phyloP scores from a whole-genome alignment of 2,888 invertebrate species.

The Macrosoma leucophasiata region DNA sequence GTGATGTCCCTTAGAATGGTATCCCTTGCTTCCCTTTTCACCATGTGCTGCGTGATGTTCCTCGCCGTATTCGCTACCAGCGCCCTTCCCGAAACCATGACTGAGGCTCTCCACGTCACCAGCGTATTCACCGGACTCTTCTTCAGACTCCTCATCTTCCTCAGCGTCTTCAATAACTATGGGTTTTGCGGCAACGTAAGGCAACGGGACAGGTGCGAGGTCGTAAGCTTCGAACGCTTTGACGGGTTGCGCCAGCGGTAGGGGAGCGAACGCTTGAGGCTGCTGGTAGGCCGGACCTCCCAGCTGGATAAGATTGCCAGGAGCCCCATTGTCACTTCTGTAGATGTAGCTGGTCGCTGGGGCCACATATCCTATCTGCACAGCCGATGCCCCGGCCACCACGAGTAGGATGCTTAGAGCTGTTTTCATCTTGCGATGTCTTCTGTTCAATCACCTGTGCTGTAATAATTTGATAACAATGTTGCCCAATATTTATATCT shows the following conservation, averaged over 20 bases:
- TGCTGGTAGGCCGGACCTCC: constrained; percentile 51
- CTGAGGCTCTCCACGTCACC: constrained; percentile 31
- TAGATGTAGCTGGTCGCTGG: constrained; percentile 74
- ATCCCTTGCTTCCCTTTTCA: constrained; percentile 74
- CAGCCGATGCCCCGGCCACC: constrained; percentile 40
- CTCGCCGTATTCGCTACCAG: constrained; percentile 64
- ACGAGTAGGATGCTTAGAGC: constrained; percentile 42
- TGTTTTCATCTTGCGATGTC: constrained; percentile 59
- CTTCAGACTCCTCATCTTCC: constrained; percentile 44
- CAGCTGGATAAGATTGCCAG: constrained; percentile 60
- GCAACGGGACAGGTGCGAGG: constrained; percentile 48
- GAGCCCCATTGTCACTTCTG: constrained; percentile 65
- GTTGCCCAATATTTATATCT: constrained; percentile 72
- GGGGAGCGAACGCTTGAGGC: constrained; percentile 43
- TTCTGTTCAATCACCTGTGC: constrained; percentile 44
- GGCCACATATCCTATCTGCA: constrained; percentile 57
- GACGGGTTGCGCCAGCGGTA: constrained; percentile 41
- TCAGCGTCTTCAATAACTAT: constrained; percentile 48
- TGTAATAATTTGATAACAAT: constrained; percentile 60
- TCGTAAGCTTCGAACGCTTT: constrained; percentile 47
- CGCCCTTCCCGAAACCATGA: constrained; percentile 53
- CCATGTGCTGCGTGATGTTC: constrained; percentile 69
- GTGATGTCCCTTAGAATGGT: constrained; percentile 66
- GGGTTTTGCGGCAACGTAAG: constrained; percentile 53
- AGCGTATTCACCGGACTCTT: constrained; percentile 34